A percentile compares a stretch with the other conserved stretches of the same genome.
Conservation (phyloP, 2,888 invertebrate species). For the Pantelozetes paolii region DNA sequence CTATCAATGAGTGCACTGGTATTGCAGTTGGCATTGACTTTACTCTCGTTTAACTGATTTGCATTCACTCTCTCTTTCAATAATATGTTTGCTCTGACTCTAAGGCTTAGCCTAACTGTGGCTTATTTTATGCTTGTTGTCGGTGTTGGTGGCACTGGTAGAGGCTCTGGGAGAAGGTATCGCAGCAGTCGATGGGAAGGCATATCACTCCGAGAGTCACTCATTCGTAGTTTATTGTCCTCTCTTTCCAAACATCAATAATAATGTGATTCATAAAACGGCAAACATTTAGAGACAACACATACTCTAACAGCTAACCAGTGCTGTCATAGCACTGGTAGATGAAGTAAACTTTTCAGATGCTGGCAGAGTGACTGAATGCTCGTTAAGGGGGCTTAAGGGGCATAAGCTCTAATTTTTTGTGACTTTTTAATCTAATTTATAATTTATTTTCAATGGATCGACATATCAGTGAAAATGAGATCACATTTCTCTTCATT, state of each 20-base stretch:
- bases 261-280: constrained; percentile 31
- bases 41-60: constrained; percentile 27
- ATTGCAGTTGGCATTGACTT: background rate
- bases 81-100: background rate
- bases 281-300: constrained; percentile 21
- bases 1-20: background rate
- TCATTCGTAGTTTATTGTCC: background rate
- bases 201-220: background rate
- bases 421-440: constrained; percentile 21
- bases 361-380: background rate
- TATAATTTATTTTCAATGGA: background rate
- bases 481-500: background rate
- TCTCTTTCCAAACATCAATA: constrained; percentile 13
- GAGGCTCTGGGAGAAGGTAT: background rate
- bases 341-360: background rate
- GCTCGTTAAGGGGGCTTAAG: background rate
- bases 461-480: background rate
- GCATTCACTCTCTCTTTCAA: constrained; percentile 5
- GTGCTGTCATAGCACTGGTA: background rate
- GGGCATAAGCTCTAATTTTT: background rate
- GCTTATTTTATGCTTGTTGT: constrained; percentile 9
- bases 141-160: constrained; percentile 10
- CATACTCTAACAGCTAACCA: constrained; percentile 2
- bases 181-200: background rate
- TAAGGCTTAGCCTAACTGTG: background rate